Percentiles rank a stretch among this genome's conserved stretches.
Conservation (phyloP, 2,113 vertebrate species). For the Mesitornis unicolor region DNA sequence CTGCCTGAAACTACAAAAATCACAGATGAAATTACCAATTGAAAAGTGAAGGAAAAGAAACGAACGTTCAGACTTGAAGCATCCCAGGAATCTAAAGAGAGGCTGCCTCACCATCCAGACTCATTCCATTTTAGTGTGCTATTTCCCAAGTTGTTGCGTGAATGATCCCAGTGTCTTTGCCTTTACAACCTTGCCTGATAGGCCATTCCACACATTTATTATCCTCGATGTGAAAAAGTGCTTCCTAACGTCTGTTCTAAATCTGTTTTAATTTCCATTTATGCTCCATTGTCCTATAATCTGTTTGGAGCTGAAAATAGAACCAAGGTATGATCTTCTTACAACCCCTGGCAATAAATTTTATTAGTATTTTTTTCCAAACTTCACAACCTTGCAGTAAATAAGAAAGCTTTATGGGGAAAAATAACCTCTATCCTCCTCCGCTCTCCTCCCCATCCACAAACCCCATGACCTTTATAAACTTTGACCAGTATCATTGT, state of each 20-base stretch:
- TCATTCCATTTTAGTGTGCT: background rate
- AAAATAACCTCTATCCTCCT: constrained; percentile 51
- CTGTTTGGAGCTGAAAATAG: constrained; percentile 64
- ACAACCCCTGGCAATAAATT: constrained; percentile 62
- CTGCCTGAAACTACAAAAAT: background rate
- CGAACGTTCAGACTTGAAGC: background rate
- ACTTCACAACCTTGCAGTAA: constrained; percentile 62
- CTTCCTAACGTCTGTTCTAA: constrained; percentile 60
- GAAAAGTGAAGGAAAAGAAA: background rate
- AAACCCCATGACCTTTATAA: constrained; percentile 33
- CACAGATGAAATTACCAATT: background rate
- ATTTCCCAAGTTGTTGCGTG: constrained; percentile 33
- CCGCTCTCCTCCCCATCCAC: constrained; percentile 18
- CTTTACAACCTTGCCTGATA: constrained; percentile 55
- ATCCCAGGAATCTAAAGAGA: constrained; percentile 28
- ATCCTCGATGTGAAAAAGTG: constrained; percentile 56
- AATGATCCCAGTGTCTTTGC: constrained; percentile 44
- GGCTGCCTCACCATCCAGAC: background rate
- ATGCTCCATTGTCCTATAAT: constrained; percentile 67
- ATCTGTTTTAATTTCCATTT: constrained; percentile 71
- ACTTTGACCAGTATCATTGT: constrained; percentile 37
- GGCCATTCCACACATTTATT: constrained; percentile 62
- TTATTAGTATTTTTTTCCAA: constrained; percentile 62
- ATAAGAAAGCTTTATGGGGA: constrained; percentile 54
- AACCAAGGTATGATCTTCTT: constrained; percentile 66